Evolutionary conservation across 2,888 invertebrate species (phyloP), one percentile per base, ranked within the genome.

Genomic region (Chelonus formosanus): DNA sequence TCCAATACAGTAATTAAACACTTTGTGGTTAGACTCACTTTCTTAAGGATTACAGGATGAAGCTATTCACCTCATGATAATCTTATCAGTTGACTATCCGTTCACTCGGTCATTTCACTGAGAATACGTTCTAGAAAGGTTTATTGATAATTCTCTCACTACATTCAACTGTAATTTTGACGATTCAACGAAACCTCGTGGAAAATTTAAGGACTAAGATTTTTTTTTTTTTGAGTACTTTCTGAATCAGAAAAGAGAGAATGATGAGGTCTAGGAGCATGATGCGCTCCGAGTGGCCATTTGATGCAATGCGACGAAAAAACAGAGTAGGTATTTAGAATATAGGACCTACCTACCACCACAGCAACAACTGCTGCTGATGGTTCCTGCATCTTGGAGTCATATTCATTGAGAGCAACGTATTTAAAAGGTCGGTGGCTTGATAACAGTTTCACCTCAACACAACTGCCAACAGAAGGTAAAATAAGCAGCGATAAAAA

Each of bases 251-350:
- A 20, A 20, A 20, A 20, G 20, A 20, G 20, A 20, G 20, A 20
- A 52, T 31, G 8, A 52, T 56, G 55, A 45, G n/a, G 32, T 43
- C 31, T 3, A 40, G 8, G 44, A 45, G 47, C 45, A 55, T 50
- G 59, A 43, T 57, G 66, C 66, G 61, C 66, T 57, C 47, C 66
- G 56, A 36, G 66, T 52, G 66, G 61, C 32, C 32, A 50, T 62
- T 50, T 50, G 5, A 8, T 50, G 66, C 56, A 66, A 56, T 8
- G 34, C 34, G 32, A 32, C 32, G 52, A 32, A 52, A 52, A 31
- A 32, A 8, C 52, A 32, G 52, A 8, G 20, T 20, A 20, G 20
- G 20, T 20, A 20, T 20, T 20, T 20, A 20, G 20, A 20, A 20
- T 2, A 20, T 20, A 20, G 20, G 20, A 20, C 20, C 20, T 48